phyloP scores from a whole-genome alignment of 2,888 invertebrate genomes.

The Myopa testacea region DNA sequence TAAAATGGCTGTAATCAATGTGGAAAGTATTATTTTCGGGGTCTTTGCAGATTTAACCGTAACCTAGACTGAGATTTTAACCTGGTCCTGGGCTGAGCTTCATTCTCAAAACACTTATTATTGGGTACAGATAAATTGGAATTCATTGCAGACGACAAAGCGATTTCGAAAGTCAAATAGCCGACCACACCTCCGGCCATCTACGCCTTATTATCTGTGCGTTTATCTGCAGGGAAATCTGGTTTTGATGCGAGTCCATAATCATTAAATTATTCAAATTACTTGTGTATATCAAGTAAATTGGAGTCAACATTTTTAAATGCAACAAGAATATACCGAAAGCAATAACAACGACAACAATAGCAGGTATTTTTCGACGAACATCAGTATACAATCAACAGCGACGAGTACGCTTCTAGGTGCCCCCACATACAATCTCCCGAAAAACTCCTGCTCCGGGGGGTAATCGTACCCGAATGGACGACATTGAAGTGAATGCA shows the following conservation, averaged over 20 bases:
- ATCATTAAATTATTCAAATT: slow-evolving; percentile 19
- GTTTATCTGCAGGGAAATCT: background rate
- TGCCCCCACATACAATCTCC: background rate
- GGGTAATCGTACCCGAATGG: background rate
- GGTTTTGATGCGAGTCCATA: slow-evolving; percentile 10
- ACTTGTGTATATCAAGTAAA: slow-evolving; percentile 4
- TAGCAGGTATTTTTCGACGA: background rate
- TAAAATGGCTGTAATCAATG: no score
- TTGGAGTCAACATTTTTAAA: background rate
- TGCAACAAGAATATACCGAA: background rate
- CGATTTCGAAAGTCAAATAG: no score
- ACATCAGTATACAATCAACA: slow-evolving; percentile 29
- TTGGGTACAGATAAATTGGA: no score
- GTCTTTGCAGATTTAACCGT: no score
- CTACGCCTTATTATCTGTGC: no score
- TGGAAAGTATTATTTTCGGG: no score
- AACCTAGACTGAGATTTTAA: no score
- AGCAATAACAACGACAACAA: background rate
- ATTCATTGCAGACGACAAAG: no score
- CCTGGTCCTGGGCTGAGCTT: no score
- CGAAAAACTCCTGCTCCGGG: background rate
- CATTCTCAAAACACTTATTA: no score
- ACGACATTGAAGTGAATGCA: background rate
- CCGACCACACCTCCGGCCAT: no score
- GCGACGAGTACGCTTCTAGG: slow-evolving; percentile 3